These are phyloP conservation scores for Aplocera efformata DNA, from an alignment of 2,888 invertebrate genomes.

Conservation along the genomic window DNA sequence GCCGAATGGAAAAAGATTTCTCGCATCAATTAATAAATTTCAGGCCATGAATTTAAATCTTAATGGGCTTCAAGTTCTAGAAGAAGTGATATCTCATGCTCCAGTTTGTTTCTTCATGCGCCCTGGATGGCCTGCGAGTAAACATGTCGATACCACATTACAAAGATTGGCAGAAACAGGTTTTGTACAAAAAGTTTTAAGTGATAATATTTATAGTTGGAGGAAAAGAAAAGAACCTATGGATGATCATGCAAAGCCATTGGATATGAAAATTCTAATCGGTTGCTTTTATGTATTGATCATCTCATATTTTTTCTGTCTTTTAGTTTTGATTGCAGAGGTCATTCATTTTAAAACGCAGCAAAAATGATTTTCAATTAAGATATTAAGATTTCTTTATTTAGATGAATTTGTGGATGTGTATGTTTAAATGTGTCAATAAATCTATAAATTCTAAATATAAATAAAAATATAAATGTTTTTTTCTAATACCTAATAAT, in stretches of 20 bases:
- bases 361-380: too few species aligned
- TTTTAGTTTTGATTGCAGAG: constrained; percentile 39
- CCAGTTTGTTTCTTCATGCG: constrained; percentile 45
- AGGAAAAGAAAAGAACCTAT: constrained; percentile 7
- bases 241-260: constrained; percentile 18
- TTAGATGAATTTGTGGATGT: too few species aligned
- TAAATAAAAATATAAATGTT: too few species aligned
- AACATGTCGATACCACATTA: constrained; percentile 34
- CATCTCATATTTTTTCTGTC: constrained; percentile 37
- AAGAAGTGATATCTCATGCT: constrained; percentile 32
- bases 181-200: constrained; percentile 31
- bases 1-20: constrained; percentile 41
- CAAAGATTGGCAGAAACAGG: constrained; percentile 41
- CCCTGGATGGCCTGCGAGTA: constrained; percentile 50
- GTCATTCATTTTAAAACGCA: constrained; percentile 35
- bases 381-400: too few species aligned
- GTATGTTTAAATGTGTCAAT: too few species aligned
- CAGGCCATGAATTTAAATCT: constrained; percentile 26
- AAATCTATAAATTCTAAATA: too few species aligned
- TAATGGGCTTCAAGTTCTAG: constrained; percentile 43
- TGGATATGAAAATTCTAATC: constrained; percentile 37
- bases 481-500: too few species aligned
- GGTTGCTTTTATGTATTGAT: constrained; percentile 48
- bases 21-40: constrained; percentile 36
- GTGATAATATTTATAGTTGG: constrained; percentile 18